These are phyloP conservation scores for Sebastolobus alascanus DNA, from an alignment of 2,797 vertebrate genomes.

Conservation along the genomic window DNA sequence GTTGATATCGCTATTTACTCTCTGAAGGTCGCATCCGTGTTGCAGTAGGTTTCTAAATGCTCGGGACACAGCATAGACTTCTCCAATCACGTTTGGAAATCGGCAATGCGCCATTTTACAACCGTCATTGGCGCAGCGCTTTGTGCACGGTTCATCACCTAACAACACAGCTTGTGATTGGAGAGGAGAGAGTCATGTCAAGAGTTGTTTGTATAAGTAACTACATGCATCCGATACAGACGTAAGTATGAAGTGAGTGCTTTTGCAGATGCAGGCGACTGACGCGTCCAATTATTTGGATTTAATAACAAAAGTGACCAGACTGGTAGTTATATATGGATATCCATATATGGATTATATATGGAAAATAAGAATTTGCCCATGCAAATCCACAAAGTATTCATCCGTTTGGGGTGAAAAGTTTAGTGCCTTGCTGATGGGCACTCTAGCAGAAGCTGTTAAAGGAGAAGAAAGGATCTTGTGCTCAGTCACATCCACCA, in stretches of 20 bases:
- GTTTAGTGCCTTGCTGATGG: conserved; percentile 3
- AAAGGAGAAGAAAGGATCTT: neutral
- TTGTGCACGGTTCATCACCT: too few relatives aligned
- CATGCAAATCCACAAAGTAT: neutral
- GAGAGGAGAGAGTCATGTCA: neutral
- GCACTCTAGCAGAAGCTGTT: neutral
- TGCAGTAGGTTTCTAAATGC: neutral
- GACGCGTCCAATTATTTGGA: neutral
- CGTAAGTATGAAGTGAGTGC: neutral
- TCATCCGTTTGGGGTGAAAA: neutral
- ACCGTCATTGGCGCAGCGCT: neutral
- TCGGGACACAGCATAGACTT: too few relatives aligned
- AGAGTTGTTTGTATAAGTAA: neutral
- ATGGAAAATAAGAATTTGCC: neutral
- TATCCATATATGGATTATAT: too few relatives aligned
- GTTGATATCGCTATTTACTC: neutral
- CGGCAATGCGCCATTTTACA: neutral
- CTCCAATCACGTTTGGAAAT: too few relatives aligned
- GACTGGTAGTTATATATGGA: neutral
- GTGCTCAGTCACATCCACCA: conserved; percentile 18
- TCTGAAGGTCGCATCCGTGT: neutral
- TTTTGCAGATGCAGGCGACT: neutral
- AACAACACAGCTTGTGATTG: neutral
- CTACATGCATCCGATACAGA: neutral
- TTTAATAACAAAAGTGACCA: neutral